Evolutionary conservation across 2,888 invertebrate genomes (phyloP), one percentile per base, ranked within the genome.

Genomic region (Perizoma affinitatum): DNA sequence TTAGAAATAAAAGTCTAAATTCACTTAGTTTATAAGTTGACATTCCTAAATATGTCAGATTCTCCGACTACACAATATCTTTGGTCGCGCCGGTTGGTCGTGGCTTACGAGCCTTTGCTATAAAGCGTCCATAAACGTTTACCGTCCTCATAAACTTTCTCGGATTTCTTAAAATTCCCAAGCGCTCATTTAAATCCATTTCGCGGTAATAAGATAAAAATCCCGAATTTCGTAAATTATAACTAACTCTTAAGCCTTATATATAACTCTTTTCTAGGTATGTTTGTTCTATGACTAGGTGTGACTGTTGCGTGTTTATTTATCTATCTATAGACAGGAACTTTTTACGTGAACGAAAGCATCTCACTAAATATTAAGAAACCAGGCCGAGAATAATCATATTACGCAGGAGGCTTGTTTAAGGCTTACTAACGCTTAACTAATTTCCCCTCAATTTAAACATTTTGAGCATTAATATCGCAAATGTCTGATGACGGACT

Each of bases 371-470:
- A 65, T 67, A 55, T 56, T 46, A 54, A 56, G 61, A 61, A 64
- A 63, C 55, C 47, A 58, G 50, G 54, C 46, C 43, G 7, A 51
- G 41, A 51, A 59, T 60, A 60, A 65, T 67, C 55, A 66, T 61
- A 67, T 61, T 66, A 65, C 55, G 43, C 52, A 45, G 35, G 50
- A 56, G 45, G 56, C 58, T 67, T 58, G 48, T 64, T 67, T 61
- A 53, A 8, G 58, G 60, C 60, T 65, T 54, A 57, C 62, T 58
- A 60, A 60, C 61, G 61, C 58, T 52, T 56, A 22, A 57, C 61
- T 54, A 56, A 58, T 57, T 60, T 60, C 65, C 58, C 62, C 63
- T 55, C 57, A 58, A 61, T 61, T 69, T 64, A 69, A 22, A 22
- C 22, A 22, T 22, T 22, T 22, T 62, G 67, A 62, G 54, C 40